Evolutionary conservation across 2,113 vertebrate species (phyloP).

Genomic region (Solea solea): DNA sequence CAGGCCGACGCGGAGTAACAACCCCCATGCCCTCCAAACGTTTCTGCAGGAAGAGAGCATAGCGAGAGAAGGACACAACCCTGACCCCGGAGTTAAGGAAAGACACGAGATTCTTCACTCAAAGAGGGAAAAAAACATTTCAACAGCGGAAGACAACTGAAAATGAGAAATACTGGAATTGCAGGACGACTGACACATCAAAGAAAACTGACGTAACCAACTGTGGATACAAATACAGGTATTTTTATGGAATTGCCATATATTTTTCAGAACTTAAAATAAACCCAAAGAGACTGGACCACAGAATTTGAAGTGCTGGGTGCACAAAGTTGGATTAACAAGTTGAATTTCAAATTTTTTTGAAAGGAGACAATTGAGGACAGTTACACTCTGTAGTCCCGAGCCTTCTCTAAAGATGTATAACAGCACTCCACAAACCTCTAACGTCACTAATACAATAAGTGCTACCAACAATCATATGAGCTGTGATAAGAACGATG

Average conservation of each 20-base stretch:
- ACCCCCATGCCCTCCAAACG: background rate
- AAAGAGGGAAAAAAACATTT: slow-evolving; percentile 10
- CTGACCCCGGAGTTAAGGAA: background rate
- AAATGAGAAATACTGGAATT: slow-evolving; percentile 15
- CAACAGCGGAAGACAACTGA: slow-evolving; percentile 9
- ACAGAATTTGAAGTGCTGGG: background rate
- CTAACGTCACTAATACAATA: background rate
- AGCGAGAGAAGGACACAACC: background rate
- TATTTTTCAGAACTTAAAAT: background rate
- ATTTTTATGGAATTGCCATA: slow-evolving; percentile 14
- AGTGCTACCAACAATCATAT: background rate
- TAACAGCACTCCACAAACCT: slow-evolving; percentile 5
- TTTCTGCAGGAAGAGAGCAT: slow-evolving; percentile 19
- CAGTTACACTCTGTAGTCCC: background rate
- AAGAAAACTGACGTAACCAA: background rate
- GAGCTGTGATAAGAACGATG: slow-evolving; percentile 85
- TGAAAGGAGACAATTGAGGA: background rate
- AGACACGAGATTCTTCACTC: slow-evolving; percentile 19
- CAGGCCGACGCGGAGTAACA: slow-evolving; percentile 15
- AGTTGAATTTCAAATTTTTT: background rate
- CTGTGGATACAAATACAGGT: slow-evolving; percentile 36
- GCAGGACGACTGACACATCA: background rate
- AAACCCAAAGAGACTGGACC: no score
- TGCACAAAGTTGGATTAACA: background rate
- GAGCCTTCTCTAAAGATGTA: slow-evolving; percentile 62